A percentile compares a stretch with the other conserved stretches of the same genome.
These are phyloP conservation scores for Prunella fulvescens DNA, from an alignment of 2,113 vertebrate species.

Conservation along the genomic window DNA sequence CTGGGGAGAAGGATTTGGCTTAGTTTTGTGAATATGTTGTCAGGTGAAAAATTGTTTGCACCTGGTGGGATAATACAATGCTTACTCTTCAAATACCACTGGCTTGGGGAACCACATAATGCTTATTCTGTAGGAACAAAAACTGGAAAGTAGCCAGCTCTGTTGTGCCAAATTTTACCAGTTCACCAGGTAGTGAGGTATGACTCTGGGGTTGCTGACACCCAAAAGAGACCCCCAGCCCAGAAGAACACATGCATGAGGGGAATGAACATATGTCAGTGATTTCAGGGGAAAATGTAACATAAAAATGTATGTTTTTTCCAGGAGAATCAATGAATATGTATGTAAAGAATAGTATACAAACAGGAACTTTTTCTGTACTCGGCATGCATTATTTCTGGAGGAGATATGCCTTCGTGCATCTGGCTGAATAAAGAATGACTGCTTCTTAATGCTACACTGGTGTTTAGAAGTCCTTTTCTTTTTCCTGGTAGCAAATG, in stretches of 20 bases:
- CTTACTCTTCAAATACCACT: neutral
- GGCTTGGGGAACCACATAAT: neutral
- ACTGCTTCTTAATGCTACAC: neutral
- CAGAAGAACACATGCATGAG: rapidly evolving
- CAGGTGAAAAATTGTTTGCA: neutral
- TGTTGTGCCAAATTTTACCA: neutral
- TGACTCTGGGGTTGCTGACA: neutral
- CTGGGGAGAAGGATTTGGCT: neutral
- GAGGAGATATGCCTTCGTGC: rapidly evolving
- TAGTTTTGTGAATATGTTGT: neutral
- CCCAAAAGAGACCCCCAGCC: neutral
- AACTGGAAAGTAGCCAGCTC: neutral
- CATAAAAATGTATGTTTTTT: neutral
- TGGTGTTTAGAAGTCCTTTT: neutral
- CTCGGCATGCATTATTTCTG: neutral
- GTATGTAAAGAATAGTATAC: neutral
- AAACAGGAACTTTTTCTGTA: neutral
- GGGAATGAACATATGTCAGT: neutral
- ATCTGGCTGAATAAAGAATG: neutral
- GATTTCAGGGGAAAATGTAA: no score
- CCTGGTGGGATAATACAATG: neutral
- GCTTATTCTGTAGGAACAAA: neutral
- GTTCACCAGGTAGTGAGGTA: neutral
- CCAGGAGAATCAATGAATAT: neutral
- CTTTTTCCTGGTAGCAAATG: neutral